phyloP scores from a whole-genome alignment of 2,113 vertebrate species.

The Phaethornis superciliosus region DNA sequence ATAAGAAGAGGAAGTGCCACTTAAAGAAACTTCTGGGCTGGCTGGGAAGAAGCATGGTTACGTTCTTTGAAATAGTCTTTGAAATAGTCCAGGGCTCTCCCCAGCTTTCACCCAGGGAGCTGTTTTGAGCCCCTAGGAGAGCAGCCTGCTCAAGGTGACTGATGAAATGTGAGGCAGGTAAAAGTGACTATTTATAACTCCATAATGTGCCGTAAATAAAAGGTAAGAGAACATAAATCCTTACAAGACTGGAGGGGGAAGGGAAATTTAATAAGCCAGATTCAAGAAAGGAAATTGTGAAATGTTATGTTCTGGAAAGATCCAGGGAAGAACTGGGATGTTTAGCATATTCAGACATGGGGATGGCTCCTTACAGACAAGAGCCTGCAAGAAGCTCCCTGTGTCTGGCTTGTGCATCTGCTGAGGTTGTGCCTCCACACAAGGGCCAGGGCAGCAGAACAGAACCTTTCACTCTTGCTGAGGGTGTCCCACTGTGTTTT shows the following conservation, averaged over 20 bases:
- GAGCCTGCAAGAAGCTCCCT: neutral
- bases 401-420: neutral
- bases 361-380: neutral
- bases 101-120: neutral
- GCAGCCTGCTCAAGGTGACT: neutral
- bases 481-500: neutral
- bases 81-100: neutral
- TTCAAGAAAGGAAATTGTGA: neutral
- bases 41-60: neutral
- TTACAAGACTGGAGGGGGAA: neutral
- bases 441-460: fast-evolving
- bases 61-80: neutral
- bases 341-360: fast-evolving
- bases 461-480: neutral
- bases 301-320: neutral
- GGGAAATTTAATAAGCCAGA: neutral
- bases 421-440: neutral
- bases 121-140: neutral
- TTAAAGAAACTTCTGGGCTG: neutral
- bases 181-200: neutral
- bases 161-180: neutral
- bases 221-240: neutral
- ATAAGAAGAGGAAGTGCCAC: neutral
- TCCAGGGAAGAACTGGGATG: fast-evolving
- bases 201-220: neutral